Conservation (phyloP, 2,113 vertebrate genomes). For the Mesocricetus auratus region DNA sequence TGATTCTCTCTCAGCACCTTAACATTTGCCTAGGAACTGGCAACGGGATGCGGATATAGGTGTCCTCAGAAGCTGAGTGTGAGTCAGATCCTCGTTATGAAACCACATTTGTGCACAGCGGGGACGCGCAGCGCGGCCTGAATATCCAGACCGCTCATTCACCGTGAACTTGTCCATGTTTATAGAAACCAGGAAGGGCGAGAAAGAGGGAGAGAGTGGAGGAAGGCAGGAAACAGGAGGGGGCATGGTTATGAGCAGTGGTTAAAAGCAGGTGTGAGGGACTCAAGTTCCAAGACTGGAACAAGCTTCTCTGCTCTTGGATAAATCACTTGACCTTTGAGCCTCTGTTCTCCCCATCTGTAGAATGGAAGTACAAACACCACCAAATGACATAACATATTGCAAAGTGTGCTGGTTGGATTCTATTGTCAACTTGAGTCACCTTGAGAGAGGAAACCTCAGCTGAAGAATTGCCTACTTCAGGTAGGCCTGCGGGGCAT, state of each 20-base stretch:
- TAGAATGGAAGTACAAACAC: background rate
- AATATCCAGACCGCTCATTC: slow-evolving; percentile 4
- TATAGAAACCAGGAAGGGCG: background rate
- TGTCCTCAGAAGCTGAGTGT: slow-evolving; percentile 72
- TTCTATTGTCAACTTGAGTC: background rate
- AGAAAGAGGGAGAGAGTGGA: background rate
- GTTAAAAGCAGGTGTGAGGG: background rate
- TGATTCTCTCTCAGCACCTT: slow-evolving; percentile 73
- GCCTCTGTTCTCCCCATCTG: background rate
- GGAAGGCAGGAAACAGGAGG: background rate
- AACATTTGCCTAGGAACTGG: slow-evolving; percentile 73
- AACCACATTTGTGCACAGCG: slow-evolving; percentile 36
- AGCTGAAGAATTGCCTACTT: background rate
- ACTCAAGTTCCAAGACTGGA: background rate
- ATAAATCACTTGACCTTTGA: background rate
- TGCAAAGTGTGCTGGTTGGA: background rate
- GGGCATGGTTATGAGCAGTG: background rate
- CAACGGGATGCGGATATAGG: slow-evolving; percentile 39
- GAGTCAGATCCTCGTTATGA: slow-evolving; percentile 73
- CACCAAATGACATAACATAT: background rate
- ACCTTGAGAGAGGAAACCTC: background rate
- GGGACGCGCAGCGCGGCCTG: background rate
- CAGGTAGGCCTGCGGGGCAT: background rate
- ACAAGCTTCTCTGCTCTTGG: background rate
- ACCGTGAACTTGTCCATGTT: background rate